These are phyloP conservation scores for Sceloporus tristichus DNA, from an alignment of 2,113 vertebrate species.

Conservation along the genomic window DNA sequence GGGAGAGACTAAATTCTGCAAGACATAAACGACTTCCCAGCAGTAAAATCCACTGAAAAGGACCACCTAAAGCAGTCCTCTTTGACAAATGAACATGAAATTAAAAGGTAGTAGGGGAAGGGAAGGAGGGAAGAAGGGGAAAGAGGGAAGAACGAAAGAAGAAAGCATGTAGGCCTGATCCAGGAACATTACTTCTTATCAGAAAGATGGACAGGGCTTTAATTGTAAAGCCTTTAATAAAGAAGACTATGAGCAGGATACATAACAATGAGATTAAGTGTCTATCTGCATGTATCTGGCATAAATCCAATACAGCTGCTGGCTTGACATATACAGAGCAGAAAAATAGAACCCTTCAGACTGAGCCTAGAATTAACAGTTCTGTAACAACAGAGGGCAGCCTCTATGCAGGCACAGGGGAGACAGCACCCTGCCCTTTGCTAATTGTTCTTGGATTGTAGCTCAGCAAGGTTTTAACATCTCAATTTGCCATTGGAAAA, in stretches of 20 bases:
- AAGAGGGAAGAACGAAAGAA: neutral
- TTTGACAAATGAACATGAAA: slow-evolving; percentile 39
- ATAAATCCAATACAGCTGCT: slow-evolving; percentile 63
- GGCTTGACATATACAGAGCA: slow-evolving; percentile 53
- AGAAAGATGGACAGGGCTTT: neutral
- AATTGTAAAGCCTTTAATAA: slow-evolving; percentile 38
- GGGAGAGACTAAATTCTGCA: slow-evolving; percentile 47
- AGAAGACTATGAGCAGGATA: slow-evolving; percentile 7
- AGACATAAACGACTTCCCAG: slow-evolving; percentile 63
- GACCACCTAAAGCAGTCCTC: slow-evolving; percentile 35
- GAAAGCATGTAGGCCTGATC: slow-evolving; percentile 23
- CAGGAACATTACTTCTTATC: slow-evolving; percentile 18
- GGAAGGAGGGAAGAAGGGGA: too few relatives aligned
- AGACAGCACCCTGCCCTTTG: slow-evolving; percentile 56
- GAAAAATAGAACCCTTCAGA: slow-evolving; percentile 31
- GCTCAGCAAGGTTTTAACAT: slow-evolving; percentile 47
- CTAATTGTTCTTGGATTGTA: slow-evolving; percentile 63
- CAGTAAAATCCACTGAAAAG: slow-evolving; percentile 56
- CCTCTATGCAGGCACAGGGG: slow-evolving; percentile 44
- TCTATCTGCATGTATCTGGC: slow-evolving; percentile 47
- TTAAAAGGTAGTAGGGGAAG: slow-evolving; percentile 1
- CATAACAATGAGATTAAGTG: slow-evolving; percentile 20
- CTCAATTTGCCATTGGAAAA: slow-evolving; percentile 62
- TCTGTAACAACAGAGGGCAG: slow-evolving; percentile 36
- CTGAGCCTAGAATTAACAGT: slow-evolving; percentile 60